Base-by-base conservation (phyloP, 1,140 invertebrate species). In the Eumeta japonica region DNA sequence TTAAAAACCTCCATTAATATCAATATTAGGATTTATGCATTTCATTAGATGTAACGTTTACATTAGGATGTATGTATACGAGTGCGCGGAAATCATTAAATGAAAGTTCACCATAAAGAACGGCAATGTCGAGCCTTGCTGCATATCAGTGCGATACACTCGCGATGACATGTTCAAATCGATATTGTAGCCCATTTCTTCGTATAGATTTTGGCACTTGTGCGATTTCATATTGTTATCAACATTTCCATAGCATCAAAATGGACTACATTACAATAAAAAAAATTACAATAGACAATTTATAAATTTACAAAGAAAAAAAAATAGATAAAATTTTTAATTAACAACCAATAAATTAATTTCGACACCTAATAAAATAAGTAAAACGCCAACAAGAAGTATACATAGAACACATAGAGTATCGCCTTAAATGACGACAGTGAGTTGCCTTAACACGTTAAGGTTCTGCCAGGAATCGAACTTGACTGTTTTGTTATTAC, bases 291-390 rank as follows among this genome's bases (percentile, higher is more conserved):
- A 62, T 68, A 54, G 66, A 60, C 63, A 61, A 45, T 24, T 37
- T 41, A 51, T 44, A 60, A 53, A 58, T 56, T 52, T 46, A 52
- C 52, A n/a, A n/a, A n/a, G n/a, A n/a, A n/a, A n/a, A n/a, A n/a
- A n/a, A 58, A 57, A 59, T 56, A 67, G 65, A 65, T 60, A 70
- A 72, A 68, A 61, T 74, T 71, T 24, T 72, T 54, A 68, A 74
- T 71, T 64, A 61, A 74, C 63, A 74, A 74, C 70, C 67, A 72
- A 74, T 74, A 74, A 74, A 72, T 72, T 74, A 74, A 72, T 74
- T 74, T 74, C 63, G 70, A 66, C 60, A 60, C 57, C 67, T 74
- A 70, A 72, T 70, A 74, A 74, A 74, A 72, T 74, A 74, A 70
- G 66, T 72, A 72, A 70, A 74, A 70, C 65, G 66, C 70, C 70